Percentiles rank a stretch among this genome's conserved stretches.
phyloP scores from a whole-genome alignment of 2,113 vertebrate species.

The Microcebus griseorufus region DNA sequence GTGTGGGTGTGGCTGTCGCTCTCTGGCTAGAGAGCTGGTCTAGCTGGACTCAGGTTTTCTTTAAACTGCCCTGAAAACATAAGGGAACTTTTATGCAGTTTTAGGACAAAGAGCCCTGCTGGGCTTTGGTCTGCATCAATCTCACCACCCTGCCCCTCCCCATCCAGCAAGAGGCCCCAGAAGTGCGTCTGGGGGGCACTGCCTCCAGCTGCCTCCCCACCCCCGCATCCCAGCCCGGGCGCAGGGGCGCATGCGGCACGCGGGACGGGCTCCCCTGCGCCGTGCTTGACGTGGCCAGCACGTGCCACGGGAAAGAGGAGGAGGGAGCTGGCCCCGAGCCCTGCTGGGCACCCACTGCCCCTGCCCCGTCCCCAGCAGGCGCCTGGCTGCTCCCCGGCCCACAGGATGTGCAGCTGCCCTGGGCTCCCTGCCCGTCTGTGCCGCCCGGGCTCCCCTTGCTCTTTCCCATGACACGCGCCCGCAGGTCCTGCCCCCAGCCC shows the following conservation, averaged over 20 bases:
- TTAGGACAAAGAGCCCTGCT: not conserved
- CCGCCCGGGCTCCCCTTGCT: not conserved
- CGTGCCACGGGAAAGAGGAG: rapidly evolving
- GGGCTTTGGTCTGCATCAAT: not conserved
- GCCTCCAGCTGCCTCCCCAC: not conserved
- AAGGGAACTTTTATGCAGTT: not conserved
- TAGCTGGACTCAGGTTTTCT: not conserved
- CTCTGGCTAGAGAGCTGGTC: not conserved
- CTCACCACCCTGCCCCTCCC: rapidly evolving
- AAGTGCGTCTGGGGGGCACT: not conserved
- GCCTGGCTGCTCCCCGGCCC: too few species aligned
- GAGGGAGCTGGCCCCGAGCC: too few species aligned
- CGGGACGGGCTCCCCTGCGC: rapidly evolving
- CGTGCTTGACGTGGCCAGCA: rapidly evolving
- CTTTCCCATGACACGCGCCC: not conserved
- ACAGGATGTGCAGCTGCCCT: not conserved
- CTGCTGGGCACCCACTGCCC: not conserved
- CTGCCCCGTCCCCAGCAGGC: not conserved
- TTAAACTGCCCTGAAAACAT: not conserved
- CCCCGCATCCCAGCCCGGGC: not conserved
- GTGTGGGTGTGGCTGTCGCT: not conserved
- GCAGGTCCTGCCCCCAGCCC: not conserved
- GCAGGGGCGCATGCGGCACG: rapidly evolving
- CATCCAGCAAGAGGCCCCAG: not conserved
- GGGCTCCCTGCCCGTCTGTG: rapidly evolving